Conservation (phyloP, 2,797 vertebrate genomes). For the Eospalax fontanierii region DNA sequence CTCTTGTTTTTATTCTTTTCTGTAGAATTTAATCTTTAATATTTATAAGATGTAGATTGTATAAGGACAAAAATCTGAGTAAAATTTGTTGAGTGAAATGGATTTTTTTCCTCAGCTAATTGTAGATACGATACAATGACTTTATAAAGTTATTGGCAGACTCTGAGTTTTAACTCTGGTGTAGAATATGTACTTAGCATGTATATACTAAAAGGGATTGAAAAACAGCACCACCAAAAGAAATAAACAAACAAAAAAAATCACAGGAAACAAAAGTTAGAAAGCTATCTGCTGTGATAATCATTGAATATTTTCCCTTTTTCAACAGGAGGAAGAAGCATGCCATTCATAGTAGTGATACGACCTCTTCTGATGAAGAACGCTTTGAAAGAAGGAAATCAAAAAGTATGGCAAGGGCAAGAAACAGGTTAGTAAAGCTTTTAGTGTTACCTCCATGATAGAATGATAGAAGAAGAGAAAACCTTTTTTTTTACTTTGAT, state of each 20-base stretch:
- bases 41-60: background rate
- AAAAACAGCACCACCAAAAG: background rate
- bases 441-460: background rate
- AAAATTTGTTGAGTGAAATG: conserved; percentile 46
- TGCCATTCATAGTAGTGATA: conserved; percentile 99
- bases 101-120: conserved; percentile 34
- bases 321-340: conserved; percentile 97
- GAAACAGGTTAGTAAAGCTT: conserved; percentile 93
- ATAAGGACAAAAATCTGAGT: conserved; percentile 17
- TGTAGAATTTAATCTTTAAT: background rate
- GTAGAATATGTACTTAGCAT: background rate
- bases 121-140: background rate
- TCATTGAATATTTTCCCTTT: conserved; percentile 70
- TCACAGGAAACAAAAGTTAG: background rate
- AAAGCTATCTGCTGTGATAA: background rate
- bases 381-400: conserved; percentile 99
- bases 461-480: conserved; percentile 8
- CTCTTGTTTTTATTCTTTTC: background rate
- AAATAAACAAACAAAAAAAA: background rate
- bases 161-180: background rate
- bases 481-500: background rate
- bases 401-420: conserved; percentile 98
- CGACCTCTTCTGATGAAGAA: conserved; percentile 99
- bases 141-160: conserved; percentile 8
- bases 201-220: background rate